Conservation (phyloP, 2,888 invertebrate genomes). For the Sinhomidia bicolor region DNA sequence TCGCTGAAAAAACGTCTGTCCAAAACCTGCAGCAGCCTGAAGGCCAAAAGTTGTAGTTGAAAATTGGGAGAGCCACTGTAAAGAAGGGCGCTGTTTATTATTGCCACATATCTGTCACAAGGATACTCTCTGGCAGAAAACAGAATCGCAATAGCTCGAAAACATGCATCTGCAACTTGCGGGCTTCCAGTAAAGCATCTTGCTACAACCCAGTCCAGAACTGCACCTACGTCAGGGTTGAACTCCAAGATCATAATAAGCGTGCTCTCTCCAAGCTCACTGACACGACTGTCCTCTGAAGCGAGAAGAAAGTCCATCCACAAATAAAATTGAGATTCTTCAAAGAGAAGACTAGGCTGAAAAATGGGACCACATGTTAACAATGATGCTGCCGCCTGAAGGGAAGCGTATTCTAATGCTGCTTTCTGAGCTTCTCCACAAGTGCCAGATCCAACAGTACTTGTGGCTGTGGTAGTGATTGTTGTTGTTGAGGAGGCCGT, state of each 20-base stretch:
- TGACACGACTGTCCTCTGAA: slow-evolving; percentile 86
- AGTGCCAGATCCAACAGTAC: slow-evolving; percentile 76
- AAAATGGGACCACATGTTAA: slow-evolving; percentile 98
- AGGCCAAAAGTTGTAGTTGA: slow-evolving; percentile 95
- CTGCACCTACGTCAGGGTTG: slow-evolving; percentile 94
- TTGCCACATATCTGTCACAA: slow-evolving; percentile 98
- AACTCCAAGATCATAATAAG: slow-evolving; percentile 92
- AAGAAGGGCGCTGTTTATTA: slow-evolving; percentile 98
- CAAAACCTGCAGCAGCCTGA: slow-evolving; percentile 95
- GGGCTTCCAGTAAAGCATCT: slow-evolving; percentile 96
- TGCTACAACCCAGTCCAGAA: slow-evolving; percentile 99
- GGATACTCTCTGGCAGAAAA: slow-evolving; percentile 99
- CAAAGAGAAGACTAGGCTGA: slow-evolving; percentile 90
- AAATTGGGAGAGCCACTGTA: slow-evolving; percentile 97
- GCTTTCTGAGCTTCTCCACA: slow-evolving; percentile 62
- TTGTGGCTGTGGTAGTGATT: slow-evolving; percentile 50
- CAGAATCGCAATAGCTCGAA: slow-evolving; percentile 96
- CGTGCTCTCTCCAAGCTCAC: slow-evolving; percentile 81
- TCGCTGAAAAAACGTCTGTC: slow-evolving; percentile 97
- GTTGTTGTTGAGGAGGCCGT: slow-evolving; percentile 54
- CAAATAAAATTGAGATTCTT: slow-evolving; percentile 95
- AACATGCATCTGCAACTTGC: slow-evolving; percentile 97
- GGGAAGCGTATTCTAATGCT: slow-evolving; percentile 84
- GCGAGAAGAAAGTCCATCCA: slow-evolving; percentile 96
- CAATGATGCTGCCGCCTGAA: slow-evolving; percentile 96